Conservation (phyloP, 2,797 vertebrate species). For the Platyrinchus mystaceus region DNA sequence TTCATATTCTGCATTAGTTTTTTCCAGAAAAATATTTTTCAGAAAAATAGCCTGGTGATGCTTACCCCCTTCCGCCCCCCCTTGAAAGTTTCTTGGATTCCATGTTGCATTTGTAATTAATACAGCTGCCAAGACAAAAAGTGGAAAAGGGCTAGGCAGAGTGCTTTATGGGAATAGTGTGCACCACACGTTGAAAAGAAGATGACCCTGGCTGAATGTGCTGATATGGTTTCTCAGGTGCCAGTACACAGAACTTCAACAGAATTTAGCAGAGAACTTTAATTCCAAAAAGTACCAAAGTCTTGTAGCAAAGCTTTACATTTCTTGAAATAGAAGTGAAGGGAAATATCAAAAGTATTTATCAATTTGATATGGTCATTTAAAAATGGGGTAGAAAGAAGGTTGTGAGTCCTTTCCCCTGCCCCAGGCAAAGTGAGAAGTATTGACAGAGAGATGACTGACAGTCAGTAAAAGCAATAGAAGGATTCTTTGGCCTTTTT, state of each 20-base stretch:
- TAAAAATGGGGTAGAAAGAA: background rate
- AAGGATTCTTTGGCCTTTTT: slow-evolving; percentile 3
- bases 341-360: background rate
- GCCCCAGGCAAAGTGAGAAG: background rate
- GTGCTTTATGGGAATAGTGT: background rate
- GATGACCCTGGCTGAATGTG: background rate
- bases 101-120: slow-evolving; percentile 25
- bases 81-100: slow-evolving; percentile 17
- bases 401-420: background rate
- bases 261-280: background rate
- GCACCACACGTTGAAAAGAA: background rate
- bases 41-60: slow-evolving; percentile 26
- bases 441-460: background rate
- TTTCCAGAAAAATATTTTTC: slow-evolving; percentile 65
- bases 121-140: background rate
- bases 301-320: background rate
- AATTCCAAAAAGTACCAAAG: background rate
- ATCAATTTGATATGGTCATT: background rate
- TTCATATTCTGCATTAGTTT: slow-evolving; percentile 67
- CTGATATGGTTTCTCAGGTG: background rate
- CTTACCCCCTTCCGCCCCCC: background rate
- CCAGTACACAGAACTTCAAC: background rate
- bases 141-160: background rate
- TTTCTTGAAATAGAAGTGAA: background rate
- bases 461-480: background rate